phyloP scores from a whole-genome alignment of 2,888 invertebrate genomes.

The Eudasyphora cyanicolor region DNA sequence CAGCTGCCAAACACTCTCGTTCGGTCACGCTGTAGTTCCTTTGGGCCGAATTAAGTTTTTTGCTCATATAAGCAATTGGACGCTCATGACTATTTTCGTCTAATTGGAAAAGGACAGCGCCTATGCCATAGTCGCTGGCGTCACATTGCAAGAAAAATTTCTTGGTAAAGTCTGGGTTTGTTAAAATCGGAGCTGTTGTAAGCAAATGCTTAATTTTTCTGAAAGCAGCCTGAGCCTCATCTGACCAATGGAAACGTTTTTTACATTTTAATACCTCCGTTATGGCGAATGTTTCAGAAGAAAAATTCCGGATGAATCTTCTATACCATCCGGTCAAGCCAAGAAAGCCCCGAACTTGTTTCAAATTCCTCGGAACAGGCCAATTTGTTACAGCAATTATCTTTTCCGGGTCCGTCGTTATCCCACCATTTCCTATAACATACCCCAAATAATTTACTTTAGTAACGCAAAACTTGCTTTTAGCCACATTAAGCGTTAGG shows the following conservation, averaged over 20 bases:
- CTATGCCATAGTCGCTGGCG: not conserved
- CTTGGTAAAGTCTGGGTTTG: not conserved
- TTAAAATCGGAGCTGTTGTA: no score
- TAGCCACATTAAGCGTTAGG: no score
- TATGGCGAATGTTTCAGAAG: not conserved
- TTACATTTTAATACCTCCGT: not conserved
- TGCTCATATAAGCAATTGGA: not conserved
- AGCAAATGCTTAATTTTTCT: conserved; percentile 2
- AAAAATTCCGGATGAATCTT: not conserved
- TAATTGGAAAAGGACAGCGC: not conserved
- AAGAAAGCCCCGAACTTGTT: not conserved
- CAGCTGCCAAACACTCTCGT: no score
- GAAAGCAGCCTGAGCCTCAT: not conserved
- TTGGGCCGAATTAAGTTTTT: no score
- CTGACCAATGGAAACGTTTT: not conserved
- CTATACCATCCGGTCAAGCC: not conserved
- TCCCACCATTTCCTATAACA: not conserved
- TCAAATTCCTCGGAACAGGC: no score
- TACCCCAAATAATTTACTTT: no score
- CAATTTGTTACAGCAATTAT: no score
- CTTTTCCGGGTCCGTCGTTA: not conserved
- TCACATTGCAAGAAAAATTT: conserved; percentile 18
- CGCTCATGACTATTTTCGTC: not conserved
- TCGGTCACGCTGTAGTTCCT: no score
- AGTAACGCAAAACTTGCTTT: no score